Evolutionary conservation across 2,888 invertebrate genomes (phyloP).

Genomic region (Eustalomyia histrio): DNA sequence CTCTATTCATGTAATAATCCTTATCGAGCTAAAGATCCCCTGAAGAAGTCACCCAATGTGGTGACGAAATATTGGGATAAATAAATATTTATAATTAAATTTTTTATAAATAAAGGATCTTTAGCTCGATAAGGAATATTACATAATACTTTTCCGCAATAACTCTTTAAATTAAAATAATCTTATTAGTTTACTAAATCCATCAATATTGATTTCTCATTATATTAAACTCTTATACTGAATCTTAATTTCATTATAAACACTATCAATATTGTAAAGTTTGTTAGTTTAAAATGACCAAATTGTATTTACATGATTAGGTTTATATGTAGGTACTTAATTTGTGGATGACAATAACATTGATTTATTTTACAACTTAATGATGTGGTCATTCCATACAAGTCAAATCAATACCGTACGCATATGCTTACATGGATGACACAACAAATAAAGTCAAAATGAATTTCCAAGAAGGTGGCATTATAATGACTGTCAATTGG

Average conservation of each 20-base stretch:
- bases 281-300: constrained; percentile 8
- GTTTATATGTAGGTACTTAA: constrained; percentile 45
- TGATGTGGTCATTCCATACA: constrained; percentile 52
- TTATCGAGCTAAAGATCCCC: too few relatives aligned
- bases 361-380: constrained; percentile 65
- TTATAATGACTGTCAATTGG: constrained; percentile 56
- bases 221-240: neutral
- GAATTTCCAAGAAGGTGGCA: constrained; percentile 63
- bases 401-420: constrained; percentile 43
- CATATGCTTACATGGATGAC: constrained; percentile 52
- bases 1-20: too few relatives aligned
- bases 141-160: neutral
- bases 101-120: too few relatives aligned
- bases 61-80: too few relatives aligned
- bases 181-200: neutral
- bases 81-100: too few relatives aligned
- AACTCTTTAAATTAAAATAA: neutral
- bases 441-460: constrained; percentile 56
- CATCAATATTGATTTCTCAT: neutral
- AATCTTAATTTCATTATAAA: neutral
- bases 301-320: constrained; percentile 23
- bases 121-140: too few relatives aligned
- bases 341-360: constrained; percentile 41
- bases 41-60: too few relatives aligned
- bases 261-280: neutral